Evolutionary conservation across 1,140 invertebrate genomes (phyloP).

Genomic region (Leptopilina clavipes): DNA sequence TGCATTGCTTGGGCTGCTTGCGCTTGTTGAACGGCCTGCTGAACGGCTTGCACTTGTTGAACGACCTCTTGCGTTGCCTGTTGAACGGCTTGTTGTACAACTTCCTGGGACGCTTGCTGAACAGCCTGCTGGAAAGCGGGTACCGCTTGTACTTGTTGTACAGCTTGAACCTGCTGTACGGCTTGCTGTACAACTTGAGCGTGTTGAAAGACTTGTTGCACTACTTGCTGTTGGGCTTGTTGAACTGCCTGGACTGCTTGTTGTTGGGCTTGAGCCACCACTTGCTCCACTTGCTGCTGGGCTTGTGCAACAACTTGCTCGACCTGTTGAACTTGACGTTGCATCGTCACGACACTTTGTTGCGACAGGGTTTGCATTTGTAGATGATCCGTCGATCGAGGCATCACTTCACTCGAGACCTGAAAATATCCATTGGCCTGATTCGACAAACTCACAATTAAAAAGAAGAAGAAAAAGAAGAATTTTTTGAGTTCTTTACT

Average conservation of each 20-base stretch:
- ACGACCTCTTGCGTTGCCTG: slow-evolving; percentile 78
- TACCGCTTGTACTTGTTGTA: slow-evolving; percentile 59
- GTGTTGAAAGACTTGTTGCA: slow-evolving; percentile 69
- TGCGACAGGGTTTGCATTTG: slow-evolving; percentile 11
- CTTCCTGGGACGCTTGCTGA: slow-evolving; percentile 71
- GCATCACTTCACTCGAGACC: slow-evolving; percentile 20
- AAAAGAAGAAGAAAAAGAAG: too few species aligned
- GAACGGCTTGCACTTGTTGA: slow-evolving; percentile 76
- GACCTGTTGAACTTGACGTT: slow-evolving; percentile 70
- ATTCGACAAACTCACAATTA: too few species aligned
- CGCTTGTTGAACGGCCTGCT: slow-evolving; percentile 77
- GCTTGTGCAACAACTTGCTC: slow-evolving; percentile 71
- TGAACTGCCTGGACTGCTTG: slow-evolving; percentile 69
- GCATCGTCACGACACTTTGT: slow-evolving; percentile 67
- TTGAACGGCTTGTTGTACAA: slow-evolving; percentile 78
- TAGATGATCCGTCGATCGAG: background rate
- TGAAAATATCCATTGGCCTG: background rate
- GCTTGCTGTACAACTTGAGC: slow-evolving; percentile 74
- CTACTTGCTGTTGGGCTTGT: slow-evolving; percentile 72
- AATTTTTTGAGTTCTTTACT: too few species aligned
- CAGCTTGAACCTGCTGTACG: slow-evolving; percentile 69
- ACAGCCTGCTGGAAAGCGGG: slow-evolving; percentile 66
- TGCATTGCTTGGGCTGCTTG: slow-evolving; percentile 73
- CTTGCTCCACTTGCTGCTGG: slow-evolving; percentile 72
- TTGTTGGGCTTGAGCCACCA: slow-evolving; percentile 69